Evolutionary conservation across 2,797 vertebrate species (phyloP), one percentile per base, ranked within the genome.

Genomic region (Macropodus opercularis): DNA sequence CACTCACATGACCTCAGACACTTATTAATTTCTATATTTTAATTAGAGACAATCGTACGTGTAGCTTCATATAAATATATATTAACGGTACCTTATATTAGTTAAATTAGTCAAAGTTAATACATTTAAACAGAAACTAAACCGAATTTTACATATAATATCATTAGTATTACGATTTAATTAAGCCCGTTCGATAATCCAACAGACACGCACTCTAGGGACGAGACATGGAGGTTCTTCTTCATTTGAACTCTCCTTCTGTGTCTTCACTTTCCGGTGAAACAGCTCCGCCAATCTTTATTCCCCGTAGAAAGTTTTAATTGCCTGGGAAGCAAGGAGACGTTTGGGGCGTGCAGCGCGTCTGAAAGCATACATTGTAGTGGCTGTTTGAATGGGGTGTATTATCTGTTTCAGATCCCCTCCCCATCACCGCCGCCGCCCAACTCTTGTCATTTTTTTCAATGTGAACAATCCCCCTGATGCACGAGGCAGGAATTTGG

Each of bases 21-120:
- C 52, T 72, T 75, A 86, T 85, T 87, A 85, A 87, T 85, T 81
- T 65, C 59, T 77, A 47, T 53, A 69, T 80, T 85, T 71, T 83
- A 83, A 87, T 87, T 81, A 77, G 50, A 70, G 55, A 61, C 84
- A 80, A 89, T 47, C 54, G 63, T 9, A 17, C 54, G 42, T 43
- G 27, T 6, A 13, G 29, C 66, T 59, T 50, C 15, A 61, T 71
- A 29, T 49, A 1, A 22, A 21, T 15, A 8, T 1, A 24, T 31
- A 10, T 24, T 19, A 60, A 12, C 47, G 22, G 21, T 26, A 43
- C 26, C 5, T 12, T 75, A 41, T 75, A n/a, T 64, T 72, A 53
- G 21, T 61, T 42, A 44, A 50, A 5, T 2, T n/a, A n/a, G n/a
- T n/a, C n/a, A n/a, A n/a, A n/a, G 39, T 8, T 27, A 53, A 23